Evolutionary conservation across 2,113 vertebrate genomes (phyloP).

Genomic region (Cyphotilapia sp.): DNA sequence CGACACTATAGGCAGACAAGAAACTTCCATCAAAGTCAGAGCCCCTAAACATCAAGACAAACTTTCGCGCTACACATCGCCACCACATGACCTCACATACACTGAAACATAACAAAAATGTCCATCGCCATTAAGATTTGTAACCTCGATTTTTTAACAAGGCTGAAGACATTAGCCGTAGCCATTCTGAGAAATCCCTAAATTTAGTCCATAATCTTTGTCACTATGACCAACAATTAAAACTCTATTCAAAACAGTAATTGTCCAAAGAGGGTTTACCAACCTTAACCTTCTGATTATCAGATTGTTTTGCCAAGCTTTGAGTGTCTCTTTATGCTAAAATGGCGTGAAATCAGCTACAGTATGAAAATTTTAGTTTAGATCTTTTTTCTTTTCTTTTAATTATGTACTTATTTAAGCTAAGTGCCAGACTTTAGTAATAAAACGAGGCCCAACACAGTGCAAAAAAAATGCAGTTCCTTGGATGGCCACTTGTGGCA

Average conservation of each 20-base stretch:
- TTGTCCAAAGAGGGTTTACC: not conserved
- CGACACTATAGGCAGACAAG: not conserved
- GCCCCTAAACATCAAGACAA: not conserved
- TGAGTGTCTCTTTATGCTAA: not conserved
- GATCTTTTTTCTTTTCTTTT: not conserved
- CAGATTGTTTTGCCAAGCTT: not conserved
- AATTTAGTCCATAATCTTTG: not conserved
- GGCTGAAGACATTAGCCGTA: not conserved
- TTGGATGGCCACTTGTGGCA: not conserved
- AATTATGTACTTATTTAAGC: not conserved
- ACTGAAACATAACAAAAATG: not conserved
- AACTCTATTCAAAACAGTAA: not conserved
- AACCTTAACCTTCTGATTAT: not conserved
- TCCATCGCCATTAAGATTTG: not conserved
- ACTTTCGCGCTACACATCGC: not conserved
- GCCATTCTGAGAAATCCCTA: not conserved
- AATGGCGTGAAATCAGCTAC: not conserved
- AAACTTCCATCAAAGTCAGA: slow-evolving; percentile 15
- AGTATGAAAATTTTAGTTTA: not conserved
- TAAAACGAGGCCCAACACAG: not conserved
- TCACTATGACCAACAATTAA: not conserved
- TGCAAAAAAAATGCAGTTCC: not conserved
- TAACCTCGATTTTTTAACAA: not conserved
- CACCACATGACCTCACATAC: not conserved
- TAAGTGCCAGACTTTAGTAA: not conserved